Percentiles rank a stretch among this genome's conserved stretches.
Conservation (phyloP, 1,140 invertebrate species). For the Megathymus violae region DNA sequence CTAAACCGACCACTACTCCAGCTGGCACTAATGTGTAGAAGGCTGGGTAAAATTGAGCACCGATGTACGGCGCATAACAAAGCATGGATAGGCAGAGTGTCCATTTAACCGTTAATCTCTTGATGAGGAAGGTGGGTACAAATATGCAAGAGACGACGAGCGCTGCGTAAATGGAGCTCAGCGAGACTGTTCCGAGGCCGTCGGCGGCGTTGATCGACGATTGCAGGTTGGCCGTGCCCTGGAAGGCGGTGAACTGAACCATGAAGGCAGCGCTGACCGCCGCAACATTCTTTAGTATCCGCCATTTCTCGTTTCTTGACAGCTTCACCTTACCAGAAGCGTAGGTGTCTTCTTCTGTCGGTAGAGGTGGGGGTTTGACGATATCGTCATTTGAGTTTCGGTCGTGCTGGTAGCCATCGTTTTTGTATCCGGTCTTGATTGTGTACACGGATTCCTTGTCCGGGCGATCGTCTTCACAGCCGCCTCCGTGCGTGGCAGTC, state of each 20-base stretch:
- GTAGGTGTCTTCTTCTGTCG: slow-evolving; percentile 86
- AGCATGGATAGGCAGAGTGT: slow-evolving; percentile 95
- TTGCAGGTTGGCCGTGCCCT: slow-evolving; percentile 95
- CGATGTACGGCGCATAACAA: slow-evolving; percentile 97
- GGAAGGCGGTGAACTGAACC: slow-evolving; percentile 96
- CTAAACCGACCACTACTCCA: slow-evolving; percentile 94
- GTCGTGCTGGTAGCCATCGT: slow-evolving; percentile 87
- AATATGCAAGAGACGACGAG: slow-evolving; percentile 96
- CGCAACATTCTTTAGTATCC: slow-evolving; percentile 94
- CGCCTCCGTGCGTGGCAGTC: slow-evolving; percentile 78
- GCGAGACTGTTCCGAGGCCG: slow-evolving; percentile 92
- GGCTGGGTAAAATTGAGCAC: slow-evolving; percentile 94
- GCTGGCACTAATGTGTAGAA: slow-evolving; percentile 97
- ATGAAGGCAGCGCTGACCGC: slow-evolving; percentile 95
- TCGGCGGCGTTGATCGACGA: slow-evolving; percentile 93
- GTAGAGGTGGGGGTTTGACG: slow-evolving; percentile 86
- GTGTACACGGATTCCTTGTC: slow-evolving; percentile 72
- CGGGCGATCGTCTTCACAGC: slow-evolving; percentile 76
- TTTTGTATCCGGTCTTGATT: slow-evolving; percentile 84
- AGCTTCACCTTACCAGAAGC: slow-evolving; percentile 90
- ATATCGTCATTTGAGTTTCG: slow-evolving; percentile 82
- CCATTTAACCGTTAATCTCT: slow-evolving; percentile 96
- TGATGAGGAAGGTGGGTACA: slow-evolving; percentile 94
- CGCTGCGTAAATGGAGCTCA: slow-evolving; percentile 94
- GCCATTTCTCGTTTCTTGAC: slow-evolving; percentile 91